phyloP scores from a whole-genome alignment of 2,888 invertebrate genomes.

The Hydrotaea diabolus region DNA sequence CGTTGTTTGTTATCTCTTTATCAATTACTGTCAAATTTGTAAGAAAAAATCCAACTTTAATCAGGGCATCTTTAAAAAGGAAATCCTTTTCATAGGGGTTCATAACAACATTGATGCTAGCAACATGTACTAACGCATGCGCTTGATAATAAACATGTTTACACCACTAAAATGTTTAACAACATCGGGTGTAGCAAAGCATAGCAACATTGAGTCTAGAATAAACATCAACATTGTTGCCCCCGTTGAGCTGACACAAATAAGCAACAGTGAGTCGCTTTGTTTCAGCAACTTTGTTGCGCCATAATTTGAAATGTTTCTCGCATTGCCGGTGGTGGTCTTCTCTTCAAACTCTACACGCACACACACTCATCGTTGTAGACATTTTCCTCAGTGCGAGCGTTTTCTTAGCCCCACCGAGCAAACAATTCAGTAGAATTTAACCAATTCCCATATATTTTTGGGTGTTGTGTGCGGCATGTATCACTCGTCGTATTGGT shows the following conservation, averaged over 20 bases:
- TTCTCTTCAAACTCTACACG: not conserved
- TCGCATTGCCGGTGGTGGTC: not conserved
- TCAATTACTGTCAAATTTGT: too few species aligned
- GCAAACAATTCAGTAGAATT: not conserved
- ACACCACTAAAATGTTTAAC: not conserved
- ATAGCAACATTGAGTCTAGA: not conserved
- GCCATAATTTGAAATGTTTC: not conserved
- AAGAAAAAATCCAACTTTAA: too few species aligned
- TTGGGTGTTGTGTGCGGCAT: not conserved
- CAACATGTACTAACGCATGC: conserved; percentile 28
- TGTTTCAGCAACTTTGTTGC: conserved; percentile 12
- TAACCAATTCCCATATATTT: not conserved
- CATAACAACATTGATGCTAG: not conserved
- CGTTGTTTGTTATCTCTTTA: too few species aligned
- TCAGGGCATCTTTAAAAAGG: too few species aligned
- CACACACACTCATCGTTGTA: not conserved
- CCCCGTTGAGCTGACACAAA: too few species aligned
- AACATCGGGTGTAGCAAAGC: not conserved
- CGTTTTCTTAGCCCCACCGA: not conserved
- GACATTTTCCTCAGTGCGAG: not conserved
- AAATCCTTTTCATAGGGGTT: not conserved
- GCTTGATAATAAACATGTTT: not conserved
- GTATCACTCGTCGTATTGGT: not conserved
- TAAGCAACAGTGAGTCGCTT: not conserved
- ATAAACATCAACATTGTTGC: too few species aligned